phyloP scores from a whole-genome alignment of 2,888 invertebrate species.

The Euspilapteryx auroguttella region DNA sequence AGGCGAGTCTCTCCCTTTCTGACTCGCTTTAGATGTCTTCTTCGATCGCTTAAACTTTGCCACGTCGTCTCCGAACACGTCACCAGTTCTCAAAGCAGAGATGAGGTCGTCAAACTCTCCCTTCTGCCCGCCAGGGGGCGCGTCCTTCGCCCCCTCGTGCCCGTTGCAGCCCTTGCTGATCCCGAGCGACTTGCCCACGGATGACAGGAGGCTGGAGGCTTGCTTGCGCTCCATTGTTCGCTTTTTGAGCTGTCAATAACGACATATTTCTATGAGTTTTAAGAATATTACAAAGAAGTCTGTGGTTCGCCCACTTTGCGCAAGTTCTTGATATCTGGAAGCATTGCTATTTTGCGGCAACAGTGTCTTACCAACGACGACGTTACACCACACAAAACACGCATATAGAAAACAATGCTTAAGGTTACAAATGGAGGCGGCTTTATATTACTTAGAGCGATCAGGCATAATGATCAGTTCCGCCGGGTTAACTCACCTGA shows the following conservation, averaged over 20 bases:
- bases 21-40: constrained; percentile 39
- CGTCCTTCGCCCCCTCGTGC: constrained; percentile 31
- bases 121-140: constrained; percentile 57
- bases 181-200: constrained; percentile 72
- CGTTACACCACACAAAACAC: too few species aligned
- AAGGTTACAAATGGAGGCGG: too few species aligned
- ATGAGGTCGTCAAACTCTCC: constrained; percentile 97
- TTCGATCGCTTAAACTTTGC: constrained; percentile 74
- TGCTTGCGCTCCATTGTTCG: constrained; percentile 86
- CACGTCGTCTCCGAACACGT: constrained; percentile 94
- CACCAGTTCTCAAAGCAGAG: constrained; percentile 90
- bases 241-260: constrained; percentile 77
- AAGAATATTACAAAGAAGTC: too few species aligned
- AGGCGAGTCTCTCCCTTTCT: constrained; percentile 47
- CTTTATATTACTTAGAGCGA: too few species aligned
- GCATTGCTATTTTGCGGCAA: too few species aligned
- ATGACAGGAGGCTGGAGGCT: constrained; percentile 75
- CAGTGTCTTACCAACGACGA: too few species aligned
- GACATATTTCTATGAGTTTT: too few species aligned
- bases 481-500: too few species aligned
- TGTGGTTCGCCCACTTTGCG: too few species aligned
- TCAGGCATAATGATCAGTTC: too few species aligned
- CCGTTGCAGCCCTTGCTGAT: constrained; percentile 49
- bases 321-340: too few species aligned
- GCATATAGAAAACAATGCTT: too few species aligned